Base-by-base conservation (phyloP, 2,888 invertebrate genomes). In the Cantharis nigra region DNA sequence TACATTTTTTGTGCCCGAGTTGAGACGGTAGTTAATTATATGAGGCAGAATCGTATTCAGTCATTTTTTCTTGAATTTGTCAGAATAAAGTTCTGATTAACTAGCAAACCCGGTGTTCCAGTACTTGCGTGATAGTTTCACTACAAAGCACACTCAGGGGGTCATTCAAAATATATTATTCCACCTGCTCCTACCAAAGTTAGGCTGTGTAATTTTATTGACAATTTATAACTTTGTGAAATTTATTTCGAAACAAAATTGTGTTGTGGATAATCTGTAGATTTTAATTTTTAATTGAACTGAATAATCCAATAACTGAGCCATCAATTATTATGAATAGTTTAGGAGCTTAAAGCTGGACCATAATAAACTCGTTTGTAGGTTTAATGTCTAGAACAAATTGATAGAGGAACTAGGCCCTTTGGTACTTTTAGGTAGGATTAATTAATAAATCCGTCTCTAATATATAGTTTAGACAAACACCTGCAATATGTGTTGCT, bases 381-480 rank as follows among this genome's bases (percentile, higher is more conserved):
- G 69, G 67, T 75, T 78, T 75, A 78, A 33, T 73, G 33, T 69
- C 33, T 67, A 30, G 30, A 76, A 70, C 65, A 73, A 78, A 76
- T 70, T 78, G 73, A 78, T 78, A 71, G 73, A 72, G 64, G 18
- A 78, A 76, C 73, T 78, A 72, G 67, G 78, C 70, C 78, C 72
- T 78, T 76, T 78, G 71, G 75, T 76, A 76, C 75, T 78, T 78
- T 75, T 78, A 75, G 75, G 75, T 78, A 71, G 78, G 78, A 78
- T 78, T 78, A 78, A 71, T 78, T 73, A 70, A 78, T 69, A 78
- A 78, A 78, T 76, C 78, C 75, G 65, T 49, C 49, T 70, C 70
- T 78, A 73, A 77, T 77, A 77, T 75, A 78, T 78, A 78, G 78
- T 78, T 78, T 72, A 76, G 69, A 78, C 78, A 75, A 78, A 78